Conservation (phyloP, 1,140 invertebrate genomes). For the Bactericera cockerelli region DNA sequence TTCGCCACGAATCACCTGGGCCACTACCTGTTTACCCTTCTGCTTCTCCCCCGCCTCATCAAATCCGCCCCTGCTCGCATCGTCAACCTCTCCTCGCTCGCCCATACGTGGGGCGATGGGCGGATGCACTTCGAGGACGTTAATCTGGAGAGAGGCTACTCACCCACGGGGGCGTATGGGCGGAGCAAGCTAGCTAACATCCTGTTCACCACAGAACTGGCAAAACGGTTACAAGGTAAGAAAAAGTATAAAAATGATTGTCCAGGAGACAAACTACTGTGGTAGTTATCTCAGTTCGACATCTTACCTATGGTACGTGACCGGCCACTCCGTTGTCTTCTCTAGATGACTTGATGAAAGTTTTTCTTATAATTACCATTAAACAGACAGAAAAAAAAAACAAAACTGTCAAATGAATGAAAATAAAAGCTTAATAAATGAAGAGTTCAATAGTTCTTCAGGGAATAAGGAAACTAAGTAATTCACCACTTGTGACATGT, state of each 20-base stretch:
- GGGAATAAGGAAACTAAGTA: too few relatives aligned
- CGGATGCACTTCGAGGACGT: conserved; percentile 24
- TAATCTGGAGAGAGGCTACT: conserved; percentile 37
- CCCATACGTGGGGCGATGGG: conserved; percentile 31
- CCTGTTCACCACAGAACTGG: conserved; percentile 48
- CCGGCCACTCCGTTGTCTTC: too few relatives aligned
- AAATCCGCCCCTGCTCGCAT: conserved; percentile 45
- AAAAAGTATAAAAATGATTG: neutral
- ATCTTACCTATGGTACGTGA: too few relatives aligned
- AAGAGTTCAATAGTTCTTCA: too few relatives aligned
- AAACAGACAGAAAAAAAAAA: too few relatives aligned
- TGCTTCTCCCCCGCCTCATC: conserved; percentile 49
- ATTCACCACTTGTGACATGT: too few relatives aligned
- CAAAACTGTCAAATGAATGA: too few relatives aligned
- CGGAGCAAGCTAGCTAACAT: conserved; percentile 62
- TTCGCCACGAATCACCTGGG: conserved; percentile 64
- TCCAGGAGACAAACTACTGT: too few relatives aligned
- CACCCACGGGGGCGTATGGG: conserved; percentile 45
- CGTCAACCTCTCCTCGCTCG: conserved; percentile 47
- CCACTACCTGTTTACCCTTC: conserved; percentile 67
- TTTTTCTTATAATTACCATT: too few relatives aligned
- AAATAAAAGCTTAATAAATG: too few relatives aligned
- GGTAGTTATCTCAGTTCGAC: too few relatives aligned
- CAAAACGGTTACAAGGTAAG: conserved; percentile 37
- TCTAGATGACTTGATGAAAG: too few relatives aligned